Evolutionary conservation across 2,797 vertebrate genomes (phyloP), one percentile per base, ranked within the genome.

Genomic region (Natrix natrix): DNA sequence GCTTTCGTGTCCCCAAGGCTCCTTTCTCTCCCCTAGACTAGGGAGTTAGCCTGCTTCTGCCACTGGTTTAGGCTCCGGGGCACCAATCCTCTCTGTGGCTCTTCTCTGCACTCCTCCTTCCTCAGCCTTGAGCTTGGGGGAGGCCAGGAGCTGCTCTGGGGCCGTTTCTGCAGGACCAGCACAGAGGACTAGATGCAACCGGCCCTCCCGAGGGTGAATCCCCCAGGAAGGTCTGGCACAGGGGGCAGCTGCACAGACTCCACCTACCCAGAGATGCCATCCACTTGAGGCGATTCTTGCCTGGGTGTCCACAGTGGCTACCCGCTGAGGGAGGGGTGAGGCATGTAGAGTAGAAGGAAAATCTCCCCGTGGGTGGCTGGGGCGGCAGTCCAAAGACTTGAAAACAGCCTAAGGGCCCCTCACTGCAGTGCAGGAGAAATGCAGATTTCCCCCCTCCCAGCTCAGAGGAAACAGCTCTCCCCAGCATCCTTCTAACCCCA

Each of bases 31-130:
- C 61, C 28, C 6, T 7, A 32, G 63, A 6, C 63, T n/a, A n/a
- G n/a, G n/a, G 0, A 5, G 28, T 2, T 4, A 0, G 3, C 1
- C 7, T 8, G 55, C 14, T 66, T 14, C 63, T 6, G 63, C 63
- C 1, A n/a, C 4, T 13, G 28, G 4, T 12, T 63, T 28, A 13
- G 11, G 26, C 4, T 4, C 26, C 60, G 1, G 12, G n/a, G 28
- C 4, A 12, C 28, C 2, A 2, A n/a, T n/a, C 26, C 8, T 61
- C 63, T 28, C 59, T 26, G 61, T 24, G 24, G 59, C 59, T 60
- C 57, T 24, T 59, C 56, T 57, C 16, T 17, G 56, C 22, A 3
- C 43, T 43, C 43, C 43, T 43, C 26, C 61, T 63, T 12, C n/a
- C n/a, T 74, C 66, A 20, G 32, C n/a, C 32, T 74, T 74, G 32